Percentiles rank a stretch among this genome's conserved stretches.
Conservation (phyloP, 2,888 invertebrate genomes). For the Calameuta idolon region DNA sequence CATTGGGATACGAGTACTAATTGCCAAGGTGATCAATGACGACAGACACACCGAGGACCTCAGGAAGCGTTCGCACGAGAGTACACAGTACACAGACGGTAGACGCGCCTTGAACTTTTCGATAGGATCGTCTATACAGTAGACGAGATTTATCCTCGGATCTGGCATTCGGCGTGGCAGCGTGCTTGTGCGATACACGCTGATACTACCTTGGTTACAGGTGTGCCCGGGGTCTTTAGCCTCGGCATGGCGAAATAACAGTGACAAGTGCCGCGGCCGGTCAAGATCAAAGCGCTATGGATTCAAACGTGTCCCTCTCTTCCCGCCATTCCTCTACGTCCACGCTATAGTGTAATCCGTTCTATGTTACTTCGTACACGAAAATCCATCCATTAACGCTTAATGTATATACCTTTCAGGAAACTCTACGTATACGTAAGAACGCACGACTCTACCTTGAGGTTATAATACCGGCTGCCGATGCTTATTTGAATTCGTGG, state of each 20-base stretch:
- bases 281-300: conserved; percentile 2
- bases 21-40: neutral
- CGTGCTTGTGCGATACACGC: conserved; percentile 11
- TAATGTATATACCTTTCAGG: neutral
- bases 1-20: neutral
- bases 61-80: neutral
- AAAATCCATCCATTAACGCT: neutral
- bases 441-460: neutral
- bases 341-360: neutral
- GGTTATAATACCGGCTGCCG: neutral
- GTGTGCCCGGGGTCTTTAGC: conserved; percentile 55
- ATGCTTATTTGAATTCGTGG: neutral
- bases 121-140: conserved; percentile 32
- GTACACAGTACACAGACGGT: neutral
- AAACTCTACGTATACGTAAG: neutral
- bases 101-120: conserved; percentile 44
- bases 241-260: conserved; percentile 27
- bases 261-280: conserved; percentile 6
- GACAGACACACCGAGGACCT: neutral
- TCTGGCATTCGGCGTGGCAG: conserved; percentile 35
- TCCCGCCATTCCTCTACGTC: neutral
- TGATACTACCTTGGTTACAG: conserved; percentile 37
- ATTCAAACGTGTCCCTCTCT: neutral
- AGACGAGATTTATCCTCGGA: conserved; percentile 42
- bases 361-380: neutral